Evolutionary conservation across 2,113 vertebrate species (phyloP), one percentile per base, ranked within the genome.

Genomic region (Alligator sinensis): DNA sequence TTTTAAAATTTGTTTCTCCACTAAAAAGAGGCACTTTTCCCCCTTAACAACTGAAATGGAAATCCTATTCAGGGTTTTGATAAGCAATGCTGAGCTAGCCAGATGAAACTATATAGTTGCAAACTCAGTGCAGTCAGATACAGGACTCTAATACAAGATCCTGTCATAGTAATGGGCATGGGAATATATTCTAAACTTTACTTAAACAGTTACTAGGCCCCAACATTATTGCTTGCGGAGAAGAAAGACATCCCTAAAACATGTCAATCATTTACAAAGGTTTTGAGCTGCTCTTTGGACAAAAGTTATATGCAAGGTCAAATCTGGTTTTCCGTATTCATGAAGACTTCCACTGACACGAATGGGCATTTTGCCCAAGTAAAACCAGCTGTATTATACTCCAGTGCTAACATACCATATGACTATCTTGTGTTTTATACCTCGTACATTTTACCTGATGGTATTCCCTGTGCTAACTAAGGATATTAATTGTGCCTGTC

Each of bases 141-240:
- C 24, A 59, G 87, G 86, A 79, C 78, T 90, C 57, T 63, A 60
- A 4, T 14, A 82, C 27, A 87, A 78, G 66, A 92, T 93, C 77
- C 28, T 62, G 84, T 72, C 70, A 92, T 60, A 92, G 64, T 59
- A 92, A 58, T 5, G 59, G 82, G 83, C 0, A 0, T 55, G 76
- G 89, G 94, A 95, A 95, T 95, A 24, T 34, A 72, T 78, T 93
- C 66, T 87, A 92, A 82, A 91, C 85, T 94, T 97, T 95, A 64
- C 66, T 76, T 89, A 95, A 94, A 57, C 62, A 83, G 82, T 88
- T 95, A 78, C 87, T 66, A 70, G 27, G 94, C 70, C 64, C 86
- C 87, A 72, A 78, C 61, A 68, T 1, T 82, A 72, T 84, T 88
- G 62, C 82, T 80, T 82, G 72, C 80, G 84, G 87, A 87, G 92